Percentiles rank a stretch among this genome's conserved stretches.
These are phyloP conservation scores for Hartigia nigra DNA, from an alignment of 2,888 invertebrate species.

Conservation along the genomic window DNA sequence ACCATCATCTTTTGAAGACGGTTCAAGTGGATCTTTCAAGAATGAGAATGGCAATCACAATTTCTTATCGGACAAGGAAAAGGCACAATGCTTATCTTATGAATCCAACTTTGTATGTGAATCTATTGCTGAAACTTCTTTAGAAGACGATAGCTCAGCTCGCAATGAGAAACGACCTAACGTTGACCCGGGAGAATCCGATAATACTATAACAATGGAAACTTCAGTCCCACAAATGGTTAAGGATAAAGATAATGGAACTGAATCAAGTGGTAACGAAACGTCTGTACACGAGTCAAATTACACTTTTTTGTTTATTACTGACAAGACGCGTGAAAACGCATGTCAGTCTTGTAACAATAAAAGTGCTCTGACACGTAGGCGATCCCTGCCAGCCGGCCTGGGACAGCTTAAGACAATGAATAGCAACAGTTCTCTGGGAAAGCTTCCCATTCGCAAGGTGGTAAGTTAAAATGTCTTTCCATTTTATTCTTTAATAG, in stretches of 20 bases:
- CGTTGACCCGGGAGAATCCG: not conserved
- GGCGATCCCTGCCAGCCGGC: slow-evolving; percentile 51
- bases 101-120: not conserved
- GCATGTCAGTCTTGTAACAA: slow-evolving; percentile 41
- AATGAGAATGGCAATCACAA: slow-evolving; percentile 22
- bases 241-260: slow-evolving; percentile 5
- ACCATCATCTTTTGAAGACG: not conserved
- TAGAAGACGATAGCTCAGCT: not conserved
- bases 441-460: slow-evolving; percentile 46
- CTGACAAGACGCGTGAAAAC: slow-evolving; percentile 27
- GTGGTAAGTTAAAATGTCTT: slow-evolving; percentile 35
- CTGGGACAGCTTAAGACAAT: slow-evolving; percentile 38
- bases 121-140: slow-evolving; percentile 1
- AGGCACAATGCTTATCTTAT: slow-evolving; percentile 13
- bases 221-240: not conserved
- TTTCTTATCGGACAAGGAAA: slow-evolving; percentile 7
- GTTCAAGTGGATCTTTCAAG: not conserved
- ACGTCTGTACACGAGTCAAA: slow-evolving; percentile 19
- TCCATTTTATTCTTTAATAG: not conserved
- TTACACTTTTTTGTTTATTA: slow-evolving; percentile 36
- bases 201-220: not conserved
- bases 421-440: slow-evolving; percentile 34
- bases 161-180: not conserved
- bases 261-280: slow-evolving; percentile 9
- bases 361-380: slow-evolving; percentile 37